Evolutionary conservation across 2,797 vertebrate genomes (phyloP).

Genomic region (Tarsius wallacei): DNA sequence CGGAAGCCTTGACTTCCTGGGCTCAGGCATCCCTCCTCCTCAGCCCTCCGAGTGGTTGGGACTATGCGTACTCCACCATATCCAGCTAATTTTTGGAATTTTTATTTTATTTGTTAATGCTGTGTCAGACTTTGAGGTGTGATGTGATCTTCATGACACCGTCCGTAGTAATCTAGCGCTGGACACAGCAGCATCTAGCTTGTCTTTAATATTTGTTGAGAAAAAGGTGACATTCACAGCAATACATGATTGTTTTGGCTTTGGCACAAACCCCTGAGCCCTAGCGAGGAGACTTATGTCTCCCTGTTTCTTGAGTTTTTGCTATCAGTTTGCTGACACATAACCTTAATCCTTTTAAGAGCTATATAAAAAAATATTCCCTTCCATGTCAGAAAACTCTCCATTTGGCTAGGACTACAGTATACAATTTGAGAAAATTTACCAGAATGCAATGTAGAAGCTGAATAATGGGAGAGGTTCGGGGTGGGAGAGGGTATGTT

Average conservation of each 20-base stretch:
- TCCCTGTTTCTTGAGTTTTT: slow-evolving; percentile 4
- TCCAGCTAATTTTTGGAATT: too few relatives aligned
- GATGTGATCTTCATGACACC: neutral
- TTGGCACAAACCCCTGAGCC: neutral
- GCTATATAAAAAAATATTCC: neutral
- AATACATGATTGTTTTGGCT: neutral
- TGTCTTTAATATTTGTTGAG: neutral
- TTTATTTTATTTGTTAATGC: neutral
- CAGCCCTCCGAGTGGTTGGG: too few relatives aligned
- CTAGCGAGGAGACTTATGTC: neutral
- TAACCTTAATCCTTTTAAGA: neutral
- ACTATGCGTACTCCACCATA: too few relatives aligned
- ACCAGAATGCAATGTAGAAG: neutral
- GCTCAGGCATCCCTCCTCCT: too few relatives aligned
- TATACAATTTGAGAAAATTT: neutral
- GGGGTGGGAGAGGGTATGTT: too few relatives aligned
- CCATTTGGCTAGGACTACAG: neutral
- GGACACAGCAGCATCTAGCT: neutral
- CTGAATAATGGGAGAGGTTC: neutral
- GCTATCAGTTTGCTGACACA: neutral
- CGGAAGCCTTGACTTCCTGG: neutral
- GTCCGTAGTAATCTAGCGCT: neutral
- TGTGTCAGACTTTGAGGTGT: neutral
- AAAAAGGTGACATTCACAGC: neutral
- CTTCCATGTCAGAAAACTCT: neutral